Conservation (phyloP, 2,113 vertebrate species). For the Leiothrix lutea region DNA sequence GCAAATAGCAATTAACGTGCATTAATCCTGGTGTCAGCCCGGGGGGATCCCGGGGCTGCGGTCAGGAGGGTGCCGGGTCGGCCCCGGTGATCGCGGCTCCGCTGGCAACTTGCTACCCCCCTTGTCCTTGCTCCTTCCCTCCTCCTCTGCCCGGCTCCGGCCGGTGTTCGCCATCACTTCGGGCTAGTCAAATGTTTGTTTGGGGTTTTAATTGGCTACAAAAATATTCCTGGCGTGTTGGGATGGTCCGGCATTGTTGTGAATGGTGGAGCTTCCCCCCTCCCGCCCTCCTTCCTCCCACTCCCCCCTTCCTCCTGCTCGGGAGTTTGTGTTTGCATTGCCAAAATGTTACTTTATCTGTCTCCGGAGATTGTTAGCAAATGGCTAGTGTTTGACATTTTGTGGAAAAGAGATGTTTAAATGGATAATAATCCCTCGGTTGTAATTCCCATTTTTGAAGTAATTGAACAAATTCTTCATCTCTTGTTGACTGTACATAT, state of each 20-base stretch:
- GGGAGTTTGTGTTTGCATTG: slow-evolving; percentile 48
- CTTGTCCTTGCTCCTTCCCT: background rate
- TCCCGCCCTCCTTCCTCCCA: background rate
- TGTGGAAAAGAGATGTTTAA: slow-evolving; percentile 56
- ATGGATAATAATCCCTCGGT: slow-evolving; percentile 54
- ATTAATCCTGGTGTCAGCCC: slow-evolving; percentile 14
- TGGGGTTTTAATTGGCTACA: background rate
- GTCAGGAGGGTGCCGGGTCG: background rate
- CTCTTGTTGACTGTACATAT: slow-evolving; percentile 46
- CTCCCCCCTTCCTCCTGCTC: background rate
- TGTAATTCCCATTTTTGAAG: slow-evolving; percentile 42
- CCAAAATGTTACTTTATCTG: slow-evolving; percentile 45
- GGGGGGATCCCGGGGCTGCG: background rate
- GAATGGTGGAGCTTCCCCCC: background rate
- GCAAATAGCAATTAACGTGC: slow-evolving; percentile 17
- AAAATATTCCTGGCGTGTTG: background rate
- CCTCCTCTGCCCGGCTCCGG: background rate
- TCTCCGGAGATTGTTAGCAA: slow-evolving; percentile 37
- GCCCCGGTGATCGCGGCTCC: background rate
- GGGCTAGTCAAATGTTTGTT: background rate
- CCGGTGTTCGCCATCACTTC: background rate
- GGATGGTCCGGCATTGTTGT: slow-evolving; percentile 16
- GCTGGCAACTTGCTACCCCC: background rate
- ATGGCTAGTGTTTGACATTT: slow-evolving; percentile 29
- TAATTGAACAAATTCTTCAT: slow-evolving; percentile 44